Base-by-base conservation (phyloP, 2,888 invertebrate species). In the Conistra vaccinii region DNA sequence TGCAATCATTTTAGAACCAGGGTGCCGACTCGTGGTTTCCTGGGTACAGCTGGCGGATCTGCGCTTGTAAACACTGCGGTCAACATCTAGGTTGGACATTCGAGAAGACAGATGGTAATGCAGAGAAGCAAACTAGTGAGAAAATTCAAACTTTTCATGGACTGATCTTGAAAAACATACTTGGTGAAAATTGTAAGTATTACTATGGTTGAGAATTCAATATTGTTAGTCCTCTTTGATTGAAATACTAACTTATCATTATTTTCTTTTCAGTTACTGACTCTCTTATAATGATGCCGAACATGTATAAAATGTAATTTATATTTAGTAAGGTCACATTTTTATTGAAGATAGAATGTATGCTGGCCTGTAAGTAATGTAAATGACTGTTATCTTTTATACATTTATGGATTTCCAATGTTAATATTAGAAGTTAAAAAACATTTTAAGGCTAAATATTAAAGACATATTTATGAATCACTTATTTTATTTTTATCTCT, bases 51-150 rank as follows among this genome's bases (percentile, higher is more conserved):
- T 97, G 97, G 97, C 96, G 97, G 67, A 95, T 97, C 71, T 97
- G 97, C 87, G 94, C 97, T 61, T 97, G 97, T 90, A 97, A 97
- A 29, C 96, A 97, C 71, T 97, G 97, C 91, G 96, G 97, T 9
- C 94, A 96, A 63, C 97, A 97, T 86, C 92, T 97, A 55, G 97
- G 97, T 62, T 97, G 97, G 97, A 95, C 97, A 81, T 97, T 97
- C 93, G 97, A 97, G 88, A 96, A 93, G 60, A 85, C 94, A 63
- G 85, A 89, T 45, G 87, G 87, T 58, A 91, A 93, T 67, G 88
- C 87, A 63, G 83, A 88, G 26, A 85, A 89, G 23, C 81, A 86
- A 71, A 78, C 87, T 42, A 85, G 85, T 65, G 91, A 92, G 55
- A 81, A 91, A 39, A 74, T 92, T 51, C 84, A 93, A 73, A 89